phyloP scores from a whole-genome alignment of 2,797 vertebrate species.

The Mergus octosetaceus region DNA sequence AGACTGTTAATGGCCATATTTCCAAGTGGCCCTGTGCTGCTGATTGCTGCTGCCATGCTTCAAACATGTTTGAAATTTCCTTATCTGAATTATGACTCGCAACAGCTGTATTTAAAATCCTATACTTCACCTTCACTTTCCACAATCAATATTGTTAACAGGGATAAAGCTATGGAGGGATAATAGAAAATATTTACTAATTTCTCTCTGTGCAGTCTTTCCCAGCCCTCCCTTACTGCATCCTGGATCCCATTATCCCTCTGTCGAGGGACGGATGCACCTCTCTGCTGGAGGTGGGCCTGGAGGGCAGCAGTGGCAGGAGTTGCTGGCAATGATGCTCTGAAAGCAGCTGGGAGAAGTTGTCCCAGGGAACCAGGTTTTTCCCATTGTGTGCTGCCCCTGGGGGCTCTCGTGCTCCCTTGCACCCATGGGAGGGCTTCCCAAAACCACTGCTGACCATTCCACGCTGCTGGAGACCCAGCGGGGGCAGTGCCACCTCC shows the following conservation, averaged over 20 bases:
- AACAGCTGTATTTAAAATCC: constrained; percentile 52
- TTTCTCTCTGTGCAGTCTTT: neutral
- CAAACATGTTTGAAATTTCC: constrained; percentile 16
- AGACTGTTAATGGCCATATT: neutral
- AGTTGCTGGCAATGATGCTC: neutral
- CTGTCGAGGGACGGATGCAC: neutral
- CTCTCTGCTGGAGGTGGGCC: rapidly evolving
- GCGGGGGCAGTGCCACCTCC: no score
- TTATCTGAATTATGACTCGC: constrained; percentile 26
- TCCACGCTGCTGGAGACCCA: neutral
- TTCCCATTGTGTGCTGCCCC: rapidly evolving
- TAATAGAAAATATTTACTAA: constrained; percentile 30
- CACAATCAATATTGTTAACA: constrained; percentile 47
- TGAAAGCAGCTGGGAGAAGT: neutral
- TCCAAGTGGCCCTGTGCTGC: neutral
- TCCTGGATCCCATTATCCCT: neutral
- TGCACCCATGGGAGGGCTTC: rapidly evolving
- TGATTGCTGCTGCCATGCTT: constrained; percentile 12
- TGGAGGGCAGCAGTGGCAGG: no score
- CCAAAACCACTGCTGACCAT: rapidly evolving
- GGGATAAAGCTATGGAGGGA: constrained; percentile 15
- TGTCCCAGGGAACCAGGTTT: neutral
- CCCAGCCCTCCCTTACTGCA: neutral
- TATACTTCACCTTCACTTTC: constrained; percentile 31
- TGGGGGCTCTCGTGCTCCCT: neutral